Evolutionary conservation across 1,140 invertebrate species (phyloP).

Genomic region (Platyscapa corneri): DNA sequence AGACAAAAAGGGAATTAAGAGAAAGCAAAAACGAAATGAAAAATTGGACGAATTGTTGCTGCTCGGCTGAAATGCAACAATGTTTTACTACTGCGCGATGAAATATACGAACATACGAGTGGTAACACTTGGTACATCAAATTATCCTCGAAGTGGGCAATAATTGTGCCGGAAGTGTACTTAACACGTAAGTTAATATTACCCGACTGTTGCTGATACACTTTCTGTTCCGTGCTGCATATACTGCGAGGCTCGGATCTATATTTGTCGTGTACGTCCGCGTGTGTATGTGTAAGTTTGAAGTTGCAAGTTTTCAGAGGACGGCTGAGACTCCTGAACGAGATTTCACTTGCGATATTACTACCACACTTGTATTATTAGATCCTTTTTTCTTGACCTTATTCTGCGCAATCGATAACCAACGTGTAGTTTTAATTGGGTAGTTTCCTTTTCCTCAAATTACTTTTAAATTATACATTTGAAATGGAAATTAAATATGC

Average conservation of each 20-base stretch:
- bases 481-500: background rate
- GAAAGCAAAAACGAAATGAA: background rate
- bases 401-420: background rate
- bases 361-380: background rate
- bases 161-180: constrained; percentile 61
- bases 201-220: background rate
- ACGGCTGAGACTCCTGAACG: background rate
- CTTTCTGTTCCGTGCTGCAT: background rate
- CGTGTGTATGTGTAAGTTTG: background rate
- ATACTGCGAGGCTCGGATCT: background rate
- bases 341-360: background rate
- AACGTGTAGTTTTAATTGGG: background rate
- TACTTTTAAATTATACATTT: background rate
- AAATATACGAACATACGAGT: background rate
- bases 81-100: background rate
- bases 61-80: background rate
- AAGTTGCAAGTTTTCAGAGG: background rate
- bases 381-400: background rate
- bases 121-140: constrained; percentile 48
- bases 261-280: background rate
- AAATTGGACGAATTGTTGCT: background rate
- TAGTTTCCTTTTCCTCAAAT: background rate
- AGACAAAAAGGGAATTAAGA: background rate
- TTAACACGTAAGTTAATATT: constrained; percentile 44
- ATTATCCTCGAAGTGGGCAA: constrained; percentile 61